These are phyloP conservation scores for Tridacna gigas DNA, from an alignment of 2,888 invertebrate genomes.

Conservation along the genomic window DNA sequence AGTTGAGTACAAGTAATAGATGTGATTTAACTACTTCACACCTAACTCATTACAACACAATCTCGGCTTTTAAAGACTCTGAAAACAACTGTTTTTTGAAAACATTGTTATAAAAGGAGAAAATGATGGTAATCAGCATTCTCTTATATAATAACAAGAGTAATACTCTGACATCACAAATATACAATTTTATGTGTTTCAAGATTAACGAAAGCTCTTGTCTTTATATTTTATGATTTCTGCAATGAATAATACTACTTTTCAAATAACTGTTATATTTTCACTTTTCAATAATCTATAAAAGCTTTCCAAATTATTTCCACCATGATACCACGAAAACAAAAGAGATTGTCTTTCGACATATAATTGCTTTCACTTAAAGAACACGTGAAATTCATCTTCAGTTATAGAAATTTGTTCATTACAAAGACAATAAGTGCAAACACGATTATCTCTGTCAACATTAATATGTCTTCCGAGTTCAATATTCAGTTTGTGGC, in stretches of 20 bases:
- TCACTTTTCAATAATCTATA: slow-evolving; percentile 7
- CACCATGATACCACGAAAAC: slow-evolving; percentile 13
- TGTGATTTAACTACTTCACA: too few species aligned
- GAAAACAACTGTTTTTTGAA: too few species aligned
- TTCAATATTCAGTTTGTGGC: slow-evolving; percentile 30
- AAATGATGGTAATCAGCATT: too few species aligned
- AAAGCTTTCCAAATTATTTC: not conserved
- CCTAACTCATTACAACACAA: too few species aligned
- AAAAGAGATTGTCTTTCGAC: not conserved
- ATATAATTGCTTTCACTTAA: slow-evolving; percentile 5
- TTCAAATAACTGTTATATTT: slow-evolving; percentile 1
- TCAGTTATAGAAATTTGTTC: slow-evolving; percentile 1
- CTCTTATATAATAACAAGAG: too few species aligned
- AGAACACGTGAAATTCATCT: slow-evolving; percentile 30
- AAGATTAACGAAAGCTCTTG: too few species aligned
- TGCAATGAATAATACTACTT: slow-evolving; percentile 2
- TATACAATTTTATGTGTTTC: too few species aligned
- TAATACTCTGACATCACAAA: too few species aligned
- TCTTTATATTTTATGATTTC: too few species aligned
- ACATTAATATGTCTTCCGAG: slow-evolving; percentile 21
- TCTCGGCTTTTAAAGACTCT: too few species aligned
- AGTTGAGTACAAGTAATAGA: too few species aligned
- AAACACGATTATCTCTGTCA: slow-evolving; percentile 22
- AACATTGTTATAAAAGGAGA: too few species aligned
- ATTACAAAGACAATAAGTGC: slow-evolving; percentile 8